phyloP scores from a whole-genome alignment of 2,797 vertebrate species.

The Malurus splendens region DNA sequence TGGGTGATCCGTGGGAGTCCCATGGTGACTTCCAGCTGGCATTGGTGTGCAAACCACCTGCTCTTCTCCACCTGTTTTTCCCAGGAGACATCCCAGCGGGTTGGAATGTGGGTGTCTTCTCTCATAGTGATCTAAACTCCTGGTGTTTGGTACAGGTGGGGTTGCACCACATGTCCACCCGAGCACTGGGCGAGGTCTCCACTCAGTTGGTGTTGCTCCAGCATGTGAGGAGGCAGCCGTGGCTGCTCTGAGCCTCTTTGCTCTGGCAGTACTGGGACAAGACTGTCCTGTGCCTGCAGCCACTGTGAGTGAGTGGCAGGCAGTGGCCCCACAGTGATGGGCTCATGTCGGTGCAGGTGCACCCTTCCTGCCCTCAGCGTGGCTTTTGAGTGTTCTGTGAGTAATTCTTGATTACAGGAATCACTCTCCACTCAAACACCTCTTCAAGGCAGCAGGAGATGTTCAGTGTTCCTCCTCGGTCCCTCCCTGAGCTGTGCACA shows the following conservation, averaged over 20 bases:
- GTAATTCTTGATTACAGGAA: background rate
- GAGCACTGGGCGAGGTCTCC: background rate
- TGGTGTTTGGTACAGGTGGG: rapidly evolving
- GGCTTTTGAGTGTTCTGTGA: background rate
- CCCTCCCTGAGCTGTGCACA: background rate
- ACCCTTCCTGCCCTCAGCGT: rapidly evolving
- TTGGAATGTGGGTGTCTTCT: background rate
- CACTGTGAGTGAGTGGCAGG: background rate
- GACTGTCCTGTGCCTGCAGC: background rate
- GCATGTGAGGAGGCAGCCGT: rapidly evolving
- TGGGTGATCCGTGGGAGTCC: background rate
- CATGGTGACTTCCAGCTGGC: background rate
- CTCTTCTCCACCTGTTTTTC: background rate
- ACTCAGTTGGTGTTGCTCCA: background rate
- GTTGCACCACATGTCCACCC: rapidly evolving
- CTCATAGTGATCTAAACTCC: rapidly evolving
- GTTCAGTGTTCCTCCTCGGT: background rate
- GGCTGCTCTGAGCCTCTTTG: background rate
- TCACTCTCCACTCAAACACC: background rate
- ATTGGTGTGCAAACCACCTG: rapidly evolving
- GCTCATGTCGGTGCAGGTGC: rapidly evolving
- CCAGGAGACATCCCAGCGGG: background rate
- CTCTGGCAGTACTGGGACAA: rapidly evolving
- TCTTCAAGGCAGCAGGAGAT: background rate
- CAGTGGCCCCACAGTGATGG: rapidly evolving